Percentiles rank a stretch among this genome's conserved stretches.
These are phyloP conservation scores for Donacobius atricapilla DNA, from an alignment of 2,113 vertebrate species.

Conservation along the genomic window DNA sequence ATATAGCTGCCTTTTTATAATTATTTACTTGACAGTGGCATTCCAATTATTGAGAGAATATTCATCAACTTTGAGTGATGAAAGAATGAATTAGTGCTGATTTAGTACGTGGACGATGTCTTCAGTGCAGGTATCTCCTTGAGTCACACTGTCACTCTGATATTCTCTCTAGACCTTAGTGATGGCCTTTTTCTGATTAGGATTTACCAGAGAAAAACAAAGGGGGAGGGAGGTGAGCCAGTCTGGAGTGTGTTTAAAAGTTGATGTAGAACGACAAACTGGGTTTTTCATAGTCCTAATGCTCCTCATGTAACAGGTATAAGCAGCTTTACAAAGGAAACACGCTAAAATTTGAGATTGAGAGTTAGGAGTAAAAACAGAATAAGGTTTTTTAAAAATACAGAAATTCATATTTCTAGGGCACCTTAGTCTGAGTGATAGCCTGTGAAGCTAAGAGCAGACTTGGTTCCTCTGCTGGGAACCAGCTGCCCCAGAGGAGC, in stretches of 20 bases:
- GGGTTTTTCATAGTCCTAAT: not conserved
- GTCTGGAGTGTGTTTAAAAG: not conserved
- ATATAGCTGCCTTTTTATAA: not conserved
- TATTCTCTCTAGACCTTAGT: not conserved
- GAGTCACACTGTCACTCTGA: not conserved
- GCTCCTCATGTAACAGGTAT: not conserved
- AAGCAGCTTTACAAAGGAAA: not conserved
- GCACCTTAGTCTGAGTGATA: not conserved
- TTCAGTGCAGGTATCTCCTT: not conserved
- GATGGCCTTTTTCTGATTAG: not conserved
- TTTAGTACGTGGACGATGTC: not conserved
- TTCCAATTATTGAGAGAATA: not conserved
- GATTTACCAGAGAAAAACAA: not conserved
- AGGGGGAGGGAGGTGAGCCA: not conserved
- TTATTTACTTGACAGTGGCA: not conserved
- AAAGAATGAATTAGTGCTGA: not conserved
- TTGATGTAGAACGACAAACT: not conserved
- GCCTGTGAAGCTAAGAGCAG: not conserved
- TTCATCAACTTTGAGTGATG: not conserved
- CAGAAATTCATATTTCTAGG: not conserved
- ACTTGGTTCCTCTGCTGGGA: not conserved
- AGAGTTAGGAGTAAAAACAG: not conserved
- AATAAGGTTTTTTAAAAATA: not conserved
- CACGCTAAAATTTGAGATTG: not conserved
- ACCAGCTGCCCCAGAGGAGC: not conserved